These are phyloP conservation scores for Shargacucullia verbasci DNA, from an alignment of 2,888 invertebrate species.

Conservation along the genomic window DNA sequence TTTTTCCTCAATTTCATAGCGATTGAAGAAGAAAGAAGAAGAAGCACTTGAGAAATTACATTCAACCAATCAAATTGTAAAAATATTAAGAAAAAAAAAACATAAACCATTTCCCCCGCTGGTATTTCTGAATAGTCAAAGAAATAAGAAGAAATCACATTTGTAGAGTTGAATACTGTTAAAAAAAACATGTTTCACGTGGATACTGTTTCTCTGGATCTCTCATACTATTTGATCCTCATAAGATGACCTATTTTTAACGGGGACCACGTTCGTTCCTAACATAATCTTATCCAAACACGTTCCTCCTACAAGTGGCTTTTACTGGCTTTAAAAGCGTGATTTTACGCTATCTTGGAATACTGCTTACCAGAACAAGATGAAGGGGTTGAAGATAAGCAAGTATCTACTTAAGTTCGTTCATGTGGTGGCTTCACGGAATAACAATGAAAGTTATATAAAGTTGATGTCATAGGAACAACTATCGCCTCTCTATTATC, in stretches of 20 bases:
- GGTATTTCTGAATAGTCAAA: too few species aligned
- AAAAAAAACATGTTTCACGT: too few species aligned
- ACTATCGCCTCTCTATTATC: too few species aligned
- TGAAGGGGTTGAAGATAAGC: conserved; percentile 34
- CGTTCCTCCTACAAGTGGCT: conserved; percentile 40
- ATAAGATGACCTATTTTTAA: conserved; percentile 15
- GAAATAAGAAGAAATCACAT: too few species aligned
- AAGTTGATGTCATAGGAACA: background rate
- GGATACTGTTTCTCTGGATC: too few species aligned
- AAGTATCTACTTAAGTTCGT: conserved; percentile 17
- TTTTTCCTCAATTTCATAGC: too few species aligned
- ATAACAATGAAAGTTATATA: conserved; percentile 23
- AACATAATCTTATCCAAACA: conserved; percentile 11
- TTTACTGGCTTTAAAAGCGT: conserved; percentile 15
- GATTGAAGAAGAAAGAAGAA: too few species aligned
- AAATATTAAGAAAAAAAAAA: too few species aligned
- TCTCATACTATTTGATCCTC: background rate
- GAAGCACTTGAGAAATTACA: too few species aligned
- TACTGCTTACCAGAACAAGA: conserved; percentile 31
- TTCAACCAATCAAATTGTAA: too few species aligned
- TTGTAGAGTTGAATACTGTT: too few species aligned
- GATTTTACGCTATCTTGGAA: conserved; percentile 31
- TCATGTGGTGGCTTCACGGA: conserved; percentile 10
- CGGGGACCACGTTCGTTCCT: conserved; percentile 3
- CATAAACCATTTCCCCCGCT: too few species aligned